Base-by-base conservation (phyloP, 2,113 vertebrate species). In the Caranx ignobilis region DNA sequence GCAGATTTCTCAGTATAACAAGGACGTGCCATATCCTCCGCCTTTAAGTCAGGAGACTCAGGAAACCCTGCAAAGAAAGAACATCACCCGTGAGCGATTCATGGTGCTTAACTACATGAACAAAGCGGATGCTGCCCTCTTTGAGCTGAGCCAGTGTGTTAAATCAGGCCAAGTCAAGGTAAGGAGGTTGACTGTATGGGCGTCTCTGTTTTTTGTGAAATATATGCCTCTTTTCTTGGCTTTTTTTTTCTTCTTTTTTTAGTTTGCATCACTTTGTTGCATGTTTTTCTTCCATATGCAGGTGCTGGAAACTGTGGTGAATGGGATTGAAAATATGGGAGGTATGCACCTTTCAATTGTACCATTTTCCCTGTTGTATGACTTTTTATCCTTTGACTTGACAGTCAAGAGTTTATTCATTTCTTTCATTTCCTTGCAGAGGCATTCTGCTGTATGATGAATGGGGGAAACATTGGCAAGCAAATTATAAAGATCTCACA, bases 1-100 rank as follows among this genome's bases (percentile, higher is more conserved):
- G 63, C 98, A 99, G 50, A 99, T 99, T 84, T 99, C 98, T 12
- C 97, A 98, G 90, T 99, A 99, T 90, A 98, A 99, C 91, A 98
- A 95, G 90, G 97, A 98, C 8, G 94, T 98, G 19, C 95, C 96
- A n/a, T 99, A 99, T 81, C 97, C 98, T 77, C 96, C 97, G 41
- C 97, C 97, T 0, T 89, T 99, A 45, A 92, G 92, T 35, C 79
- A 95, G 26, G 89, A 91, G 16, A 88, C 75, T 7, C 95, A 96
- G 86, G 93, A 96, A 75, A 78, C 93, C 59, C 94, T 70, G 85
- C 92, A 83, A 48, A 87, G 87, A 76, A 96, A 91, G 76, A 96
- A 95, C 78, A 97, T 99, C 88, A 96, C 95, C 78, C 96, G 98
- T 83, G 97, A 99, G 79, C 94, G 98, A 73, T 99, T 98, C 84